A percentile compares a stretch with the other conserved stretches of the same genome.
phyloP scores from a whole-genome alignment of 2,113 vertebrate genomes.

The Calyptommatus sinebrachiatus region DNA sequence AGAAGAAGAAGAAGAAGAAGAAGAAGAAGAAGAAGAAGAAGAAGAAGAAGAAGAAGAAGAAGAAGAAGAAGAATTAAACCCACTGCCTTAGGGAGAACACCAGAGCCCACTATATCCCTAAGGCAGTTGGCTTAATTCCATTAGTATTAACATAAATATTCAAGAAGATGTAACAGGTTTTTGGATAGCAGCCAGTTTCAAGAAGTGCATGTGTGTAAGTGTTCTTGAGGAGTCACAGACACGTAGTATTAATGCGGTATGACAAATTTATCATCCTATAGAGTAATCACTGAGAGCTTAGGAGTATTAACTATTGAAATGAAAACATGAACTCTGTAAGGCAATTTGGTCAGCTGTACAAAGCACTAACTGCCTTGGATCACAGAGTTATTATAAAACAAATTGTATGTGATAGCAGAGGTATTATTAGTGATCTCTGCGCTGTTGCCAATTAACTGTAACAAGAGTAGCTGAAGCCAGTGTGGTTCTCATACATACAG shows the following conservation, averaged over 20 bases:
- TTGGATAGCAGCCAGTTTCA: neutral
- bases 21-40: too few species aligned
- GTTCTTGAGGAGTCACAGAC: slow-evolving; percentile 33
- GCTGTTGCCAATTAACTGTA: slow-evolving; percentile 36
- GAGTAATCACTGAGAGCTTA: slow-evolving; percentile 35
- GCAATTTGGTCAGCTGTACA: slow-evolving; percentile 44
- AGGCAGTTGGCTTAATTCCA: too few species aligned
- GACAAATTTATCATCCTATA: slow-evolving; percentile 39
- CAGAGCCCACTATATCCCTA: too few species aligned
- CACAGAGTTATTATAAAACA: slow-evolving; percentile 47
- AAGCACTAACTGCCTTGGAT: slow-evolving; percentile 48
- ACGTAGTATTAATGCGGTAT: slow-evolving; percentile 44
- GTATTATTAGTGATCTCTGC: slow-evolving; percentile 44
- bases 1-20: too few species aligned
- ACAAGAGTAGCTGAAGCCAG: slow-evolving; percentile 18
- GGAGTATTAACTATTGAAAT: slow-evolving; percentile 45
- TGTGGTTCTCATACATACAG: neutral
- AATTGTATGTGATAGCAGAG: slow-evolving; percentile 38
- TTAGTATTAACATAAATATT: neutral
- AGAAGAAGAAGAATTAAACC: too few species aligned
- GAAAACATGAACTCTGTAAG: slow-evolving; percentile 39
- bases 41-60: too few species aligned
- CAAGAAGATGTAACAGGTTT: neutral
- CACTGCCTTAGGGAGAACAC: too few species aligned
- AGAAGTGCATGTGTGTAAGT: slow-evolving; percentile 28